Evolutionary conservation across 1,140 invertebrate species (phyloP).

Genomic region (Oryzaephilus surinamensis): DNA sequence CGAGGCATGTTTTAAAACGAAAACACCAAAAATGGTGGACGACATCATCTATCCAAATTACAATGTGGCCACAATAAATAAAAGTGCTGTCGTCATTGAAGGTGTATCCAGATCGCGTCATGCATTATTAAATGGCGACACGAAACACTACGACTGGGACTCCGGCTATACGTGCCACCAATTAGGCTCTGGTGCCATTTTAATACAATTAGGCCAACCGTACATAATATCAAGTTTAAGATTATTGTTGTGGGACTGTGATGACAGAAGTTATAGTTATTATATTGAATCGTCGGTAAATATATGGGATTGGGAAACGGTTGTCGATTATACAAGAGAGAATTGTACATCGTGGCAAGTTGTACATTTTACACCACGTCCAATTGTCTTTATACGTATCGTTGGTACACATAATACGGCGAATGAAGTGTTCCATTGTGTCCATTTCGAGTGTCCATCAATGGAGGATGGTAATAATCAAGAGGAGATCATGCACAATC

Average conservation of each 20-base stretch:
- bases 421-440: slow-evolving; percentile 96
- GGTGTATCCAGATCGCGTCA: slow-evolving; percentile 88
- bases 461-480: slow-evolving; percentile 45
- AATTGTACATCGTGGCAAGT: slow-evolving; percentile 87
- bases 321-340: slow-evolving; percentile 67
- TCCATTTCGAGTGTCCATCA: slow-evolving; percentile 93
- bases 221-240: slow-evolving; percentile 87
- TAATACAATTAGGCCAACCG: slow-evolving; percentile 87
- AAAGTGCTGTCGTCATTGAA: slow-evolving; percentile 87
- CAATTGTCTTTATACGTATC: slow-evolving; percentile 89
- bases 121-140: slow-evolving; percentile 93
- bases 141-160: slow-evolving; percentile 94
- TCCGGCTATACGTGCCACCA: slow-evolving; percentile 98
- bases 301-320: slow-evolving; percentile 77
- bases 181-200: slow-evolving; percentile 86
- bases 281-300: slow-evolving; percentile 94
- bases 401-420: slow-evolving; percentile 93
- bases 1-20: slow-evolving; percentile 76
- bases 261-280: slow-evolving; percentile 91
- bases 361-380: slow-evolving; percentile 66
- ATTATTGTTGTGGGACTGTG: slow-evolving; percentile 94
- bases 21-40: slow-evolving; percentile 61
- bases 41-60: slow-evolving; percentile 74
- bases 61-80: slow-evolving; percentile 85
- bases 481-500: no score